Base-by-base conservation (phyloP, 2,113 vertebrate species). In the Hipposideros armiger region DNA sequence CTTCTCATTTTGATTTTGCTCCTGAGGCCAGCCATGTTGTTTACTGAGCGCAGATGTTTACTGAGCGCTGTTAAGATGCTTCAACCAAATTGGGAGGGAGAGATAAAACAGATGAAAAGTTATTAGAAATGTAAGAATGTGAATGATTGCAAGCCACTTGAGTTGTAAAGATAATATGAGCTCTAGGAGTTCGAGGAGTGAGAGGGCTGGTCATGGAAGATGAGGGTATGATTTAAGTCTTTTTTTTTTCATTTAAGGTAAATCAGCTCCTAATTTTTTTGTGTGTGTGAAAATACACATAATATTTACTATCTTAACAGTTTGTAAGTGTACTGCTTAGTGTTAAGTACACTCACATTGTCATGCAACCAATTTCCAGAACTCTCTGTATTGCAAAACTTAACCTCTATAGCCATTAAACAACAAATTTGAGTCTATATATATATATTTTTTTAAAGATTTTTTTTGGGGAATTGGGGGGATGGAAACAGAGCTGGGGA, bases 1-100 rank as follows among this genome's bases (percentile, higher is more conserved):
- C 66, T 94, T 85, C 56, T 73, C n/a, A 58, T 77, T 47, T 91
- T 62, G 62, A 74, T 69, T 92, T 95, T 84, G n/a, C 56, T 50
- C 56, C 89, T 52, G 52, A 83, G 85, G 70, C 69, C 32, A 74
- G 19, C 84, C 20, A 28, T 36, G 36, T 36, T 36, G 36, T 36
- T 36, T 36, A 15, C 60, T n/a, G 24, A 40, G 11, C 32, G 66
- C 36, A 72, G 40, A 17, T 45, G 26, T 36, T 47, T 64, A 47
- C 7, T 13, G 5, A 64, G 24, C 24, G 3, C 66, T 5, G 0
- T 28, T 52, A 62, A 56, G 14, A 60, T 81, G 36, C 6, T 67
- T 58, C 9, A 42, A 19, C 42, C 60, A 30, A 50, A 42, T 4
- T 3, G 45, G 52, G 13, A 82, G 56, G n/a, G 69, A 52, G n/a